Conservation (phyloP, 2,113 vertebrate genomes). For the Channa argus region DNA sequence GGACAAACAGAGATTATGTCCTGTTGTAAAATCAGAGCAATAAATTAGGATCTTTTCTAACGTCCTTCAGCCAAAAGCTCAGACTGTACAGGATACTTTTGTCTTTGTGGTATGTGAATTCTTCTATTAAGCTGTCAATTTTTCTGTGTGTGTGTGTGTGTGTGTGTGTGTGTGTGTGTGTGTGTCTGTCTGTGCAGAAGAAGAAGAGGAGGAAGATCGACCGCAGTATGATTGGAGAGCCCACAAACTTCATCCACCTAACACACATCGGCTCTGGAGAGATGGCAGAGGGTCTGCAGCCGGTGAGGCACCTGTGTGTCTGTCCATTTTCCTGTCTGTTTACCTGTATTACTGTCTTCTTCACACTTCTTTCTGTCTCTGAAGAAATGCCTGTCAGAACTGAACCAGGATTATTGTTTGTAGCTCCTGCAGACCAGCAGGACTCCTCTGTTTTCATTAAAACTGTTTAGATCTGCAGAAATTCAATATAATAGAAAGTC, state of each 20-base stretch:
- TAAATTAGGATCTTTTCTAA: too few species aligned
- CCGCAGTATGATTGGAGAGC: constrained; percentile 93
- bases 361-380: too few species aligned
- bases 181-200: constrained; percentile 75
- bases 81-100: too few species aligned
- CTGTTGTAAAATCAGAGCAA: too few species aligned
- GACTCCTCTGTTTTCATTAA: too few species aligned
- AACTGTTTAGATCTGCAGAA: too few species aligned
- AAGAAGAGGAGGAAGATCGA: constrained; percentile 89
- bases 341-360: not conserved
- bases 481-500: too few species aligned
- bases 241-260: constrained; percentile 94
- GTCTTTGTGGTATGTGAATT: not conserved
- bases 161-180: constrained; percentile 10
- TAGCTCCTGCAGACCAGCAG: too few species aligned
- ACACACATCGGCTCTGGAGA: constrained; percentile 95
- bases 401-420: too few species aligned
- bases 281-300: constrained; percentile 87
- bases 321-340: not conserved
- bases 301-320: constrained; percentile 76
- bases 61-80: too few species aligned
- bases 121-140: not conserved
- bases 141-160: constrained; percentile 28
- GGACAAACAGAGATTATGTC: too few species aligned
- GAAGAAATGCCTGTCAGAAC: too few species aligned